Conservation (phyloP, 2,888 invertebrate species). For the Xestia sexstrigata region DNA sequence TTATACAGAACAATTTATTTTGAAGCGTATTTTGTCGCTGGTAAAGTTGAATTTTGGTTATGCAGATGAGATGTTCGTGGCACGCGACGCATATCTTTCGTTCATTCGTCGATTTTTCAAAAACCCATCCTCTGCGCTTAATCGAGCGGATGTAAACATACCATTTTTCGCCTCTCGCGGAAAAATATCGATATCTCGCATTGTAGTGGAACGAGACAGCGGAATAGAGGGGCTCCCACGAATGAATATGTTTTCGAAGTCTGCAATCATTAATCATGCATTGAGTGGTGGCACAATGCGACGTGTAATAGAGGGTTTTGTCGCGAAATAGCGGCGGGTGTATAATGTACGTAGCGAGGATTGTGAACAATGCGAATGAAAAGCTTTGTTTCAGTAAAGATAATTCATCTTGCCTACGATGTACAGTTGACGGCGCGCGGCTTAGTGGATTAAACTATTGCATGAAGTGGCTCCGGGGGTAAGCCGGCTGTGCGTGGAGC, state of each 20-base stretch:
- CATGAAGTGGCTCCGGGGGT: slow-evolving; percentile 31
- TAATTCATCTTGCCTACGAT: slow-evolving; percentile 76
- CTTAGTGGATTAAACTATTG: slow-evolving; percentile 57
- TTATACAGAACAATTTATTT: slow-evolving; percentile 51
- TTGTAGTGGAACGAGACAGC: slow-evolving; percentile 78
- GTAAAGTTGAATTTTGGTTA: slow-evolving; percentile 68
- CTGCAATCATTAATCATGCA: slow-evolving; percentile 87
- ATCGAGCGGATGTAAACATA: slow-evolving; percentile 89
- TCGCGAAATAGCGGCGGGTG: slow-evolving; percentile 77
- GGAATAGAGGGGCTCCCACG: slow-evolving; percentile 81
- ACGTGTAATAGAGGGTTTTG: slow-evolving; percentile 84
- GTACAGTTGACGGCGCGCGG: slow-evolving; percentile 60
- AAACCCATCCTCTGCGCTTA: slow-evolving; percentile 84
- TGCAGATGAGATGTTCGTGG: slow-evolving; percentile 52
- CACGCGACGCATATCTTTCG: slow-evolving; percentile 80
- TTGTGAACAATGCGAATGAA: slow-evolving; percentile 73
- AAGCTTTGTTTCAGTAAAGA: slow-evolving; percentile 78
- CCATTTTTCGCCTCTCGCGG: slow-evolving; percentile 86
- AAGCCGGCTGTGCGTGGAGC: slow-evolving; percentile 25
- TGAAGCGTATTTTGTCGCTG: slow-evolving; percentile 63
- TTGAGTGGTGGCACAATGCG: slow-evolving; percentile 85
- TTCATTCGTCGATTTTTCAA: slow-evolving; percentile 83
- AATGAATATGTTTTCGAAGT: slow-evolving; percentile 87
- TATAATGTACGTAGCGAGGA: slow-evolving; percentile 73
- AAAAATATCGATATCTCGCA: slow-evolving; percentile 83